These are phyloP conservation scores for Drosophila quadrilineata DNA, from an alignment of 1,140 invertebrate species.

Conservation along the genomic window DNA sequence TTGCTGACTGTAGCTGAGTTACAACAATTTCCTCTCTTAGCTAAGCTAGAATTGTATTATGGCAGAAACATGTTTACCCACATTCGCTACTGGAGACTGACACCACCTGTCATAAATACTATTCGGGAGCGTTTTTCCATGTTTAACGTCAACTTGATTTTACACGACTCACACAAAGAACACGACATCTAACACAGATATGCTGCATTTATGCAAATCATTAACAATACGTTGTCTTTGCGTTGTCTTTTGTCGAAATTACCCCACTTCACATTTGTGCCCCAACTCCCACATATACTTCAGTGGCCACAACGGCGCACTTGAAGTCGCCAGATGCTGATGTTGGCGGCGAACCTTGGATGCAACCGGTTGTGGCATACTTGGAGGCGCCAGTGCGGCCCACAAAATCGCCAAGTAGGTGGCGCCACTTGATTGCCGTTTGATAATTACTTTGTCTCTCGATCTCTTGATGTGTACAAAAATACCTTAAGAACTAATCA, in stretches of 20 bases:
- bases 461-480: slow-evolving; percentile 35
- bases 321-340: slow-evolving; percentile 58
- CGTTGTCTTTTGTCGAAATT: slow-evolving; percentile 51
- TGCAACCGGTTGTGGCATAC: slow-evolving; percentile 77
- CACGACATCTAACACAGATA: neutral
- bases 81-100: slow-evolving; percentile 21
- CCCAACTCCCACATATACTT: neutral
- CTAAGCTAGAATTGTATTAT: slow-evolving; percentile 26
- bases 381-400: slow-evolving; percentile 79
- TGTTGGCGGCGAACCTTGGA: slow-evolving; percentile 62
- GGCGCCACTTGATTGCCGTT: slow-evolving; percentile 43
- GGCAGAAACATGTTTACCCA: slow-evolving; percentile 27
- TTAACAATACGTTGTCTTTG: slow-evolving; percentile 69
- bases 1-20: slow-evolving; percentile 24
- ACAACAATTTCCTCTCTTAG: slow-evolving; percentile 35
- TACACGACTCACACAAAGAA: neutral
- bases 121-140: slow-evolving; percentile 67
- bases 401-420: slow-evolving; percentile 81
- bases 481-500: slow-evolving; percentile 23
- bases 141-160: slow-evolving; percentile 43
- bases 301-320: slow-evolving; percentile 46
- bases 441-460: slow-evolving; percentile 18
- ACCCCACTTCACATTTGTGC: neutral
- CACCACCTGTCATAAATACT: slow-evolving; percentile 52
- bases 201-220: slow-evolving; percentile 29